Conservation (phyloP, 1,140 invertebrate species). For the Drosophila lacteicornis region DNA sequence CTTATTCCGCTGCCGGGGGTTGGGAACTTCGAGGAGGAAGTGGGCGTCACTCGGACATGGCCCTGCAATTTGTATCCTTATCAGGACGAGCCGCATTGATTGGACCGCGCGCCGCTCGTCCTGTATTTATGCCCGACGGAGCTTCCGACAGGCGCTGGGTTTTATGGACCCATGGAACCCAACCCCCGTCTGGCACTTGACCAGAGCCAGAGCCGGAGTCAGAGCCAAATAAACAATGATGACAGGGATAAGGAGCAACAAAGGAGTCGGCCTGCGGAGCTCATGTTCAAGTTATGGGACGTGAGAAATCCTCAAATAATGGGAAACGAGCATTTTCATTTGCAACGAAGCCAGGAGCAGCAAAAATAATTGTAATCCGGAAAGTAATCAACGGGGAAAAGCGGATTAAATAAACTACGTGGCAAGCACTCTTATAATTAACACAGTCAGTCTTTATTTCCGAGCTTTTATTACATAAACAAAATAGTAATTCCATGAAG, state of each 20-base stretch:
- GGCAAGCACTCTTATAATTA: slow-evolving; percentile 28
- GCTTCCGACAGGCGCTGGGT: slow-evolving; percentile 60
- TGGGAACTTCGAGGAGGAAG: slow-evolving; percentile 17
- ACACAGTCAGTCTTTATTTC: slow-evolving; percentile 1
- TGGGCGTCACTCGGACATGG: slow-evolving; percentile 63
- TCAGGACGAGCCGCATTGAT: slow-evolving; percentile 69
- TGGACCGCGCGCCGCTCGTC: slow-evolving; percentile 43
- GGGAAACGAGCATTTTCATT: slow-evolving; percentile 26
- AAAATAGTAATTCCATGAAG: background rate
- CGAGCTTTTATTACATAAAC: slow-evolving; percentile 6
- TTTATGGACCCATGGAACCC: slow-evolving; percentile 46
- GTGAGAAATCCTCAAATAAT: slow-evolving; percentile 44
- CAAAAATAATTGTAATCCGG: slow-evolving; percentile 31
- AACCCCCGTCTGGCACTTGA: slow-evolving; percentile 38
- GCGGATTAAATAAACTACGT: slow-evolving; percentile 39
- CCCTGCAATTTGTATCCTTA: slow-evolving; percentile 75
- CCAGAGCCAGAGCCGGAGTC: slow-evolving; percentile 29
- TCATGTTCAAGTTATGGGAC: slow-evolving; percentile 31
- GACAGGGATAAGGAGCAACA: slow-evolving; percentile 44
- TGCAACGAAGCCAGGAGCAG: slow-evolving; percentile 19
- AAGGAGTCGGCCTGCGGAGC: slow-evolving; percentile 22
- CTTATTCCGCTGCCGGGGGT: slow-evolving; percentile 18
- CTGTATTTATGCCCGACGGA: slow-evolving; percentile 55
- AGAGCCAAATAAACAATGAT: slow-evolving; percentile 66
- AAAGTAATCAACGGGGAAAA: slow-evolving; percentile 30